Evolutionary conservation across 1,140 invertebrate species (phyloP), one percentile per base, ranked within the genome.

Genomic region (Hylaeus anthracinus): DNA sequence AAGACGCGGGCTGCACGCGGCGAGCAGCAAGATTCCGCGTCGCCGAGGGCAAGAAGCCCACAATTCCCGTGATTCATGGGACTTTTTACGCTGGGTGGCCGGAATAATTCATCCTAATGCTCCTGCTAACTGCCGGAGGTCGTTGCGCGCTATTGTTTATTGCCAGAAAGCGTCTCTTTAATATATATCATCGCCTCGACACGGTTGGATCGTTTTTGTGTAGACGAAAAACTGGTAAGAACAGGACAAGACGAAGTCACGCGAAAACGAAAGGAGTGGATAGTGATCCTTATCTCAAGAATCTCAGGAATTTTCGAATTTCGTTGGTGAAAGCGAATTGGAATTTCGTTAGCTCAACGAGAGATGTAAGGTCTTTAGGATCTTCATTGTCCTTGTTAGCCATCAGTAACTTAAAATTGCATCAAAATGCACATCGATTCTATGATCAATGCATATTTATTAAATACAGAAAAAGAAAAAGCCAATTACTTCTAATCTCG

Each of bases 81-180:
- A 84, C 85, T 93, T 93, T 92, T 92, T 92, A 92, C 90, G 88
- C 87, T 78, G 90, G 87, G 87, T 91, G 88, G 86, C 88, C 90
- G 86, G 89, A 92, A 92, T 92, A 92, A 92, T 92, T 93, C 91
- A 93, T 90, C 91, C 91, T 93, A 92, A 93, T 93, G 90, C 91
- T 84, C 86, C 78, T 90, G 88, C 91, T 92, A 92, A 93, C 91
- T 92, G 91, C 90, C 89, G 79, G 82, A 83, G 88, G 81, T 86
- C 88, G 87, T 89, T 75, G 85, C 74, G 86, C 81, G 66, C 89
- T 82, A 91, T 92, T 91, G 88, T 92, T 92, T 91, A 92, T 91
- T 90, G 87, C 90, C 88, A 86, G 89, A 90, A 89, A 90, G 83
- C 79, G 78, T 90, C 87, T 88, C 85, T 86, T 80, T 85, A 82